Conservation (phyloP, 2,797 vertebrate genomes). For the Melopsittacus undulatus region DNA sequence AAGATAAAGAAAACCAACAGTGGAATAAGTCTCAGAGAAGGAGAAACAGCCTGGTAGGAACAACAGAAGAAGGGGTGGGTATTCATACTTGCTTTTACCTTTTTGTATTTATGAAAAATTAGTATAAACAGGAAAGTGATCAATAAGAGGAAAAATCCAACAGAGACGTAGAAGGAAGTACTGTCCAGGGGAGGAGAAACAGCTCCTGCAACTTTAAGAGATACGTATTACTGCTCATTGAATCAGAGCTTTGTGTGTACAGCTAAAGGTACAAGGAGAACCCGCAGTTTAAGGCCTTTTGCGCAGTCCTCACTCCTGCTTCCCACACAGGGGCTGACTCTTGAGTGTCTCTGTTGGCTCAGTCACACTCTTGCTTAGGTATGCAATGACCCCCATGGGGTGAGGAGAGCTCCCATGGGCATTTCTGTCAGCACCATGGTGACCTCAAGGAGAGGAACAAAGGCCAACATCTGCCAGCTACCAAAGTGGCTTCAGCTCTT, state of each 20-base stretch:
- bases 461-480: background rate
- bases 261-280: background rate
- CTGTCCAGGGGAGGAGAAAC: slow-evolving; percentile 58
- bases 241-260: background rate
- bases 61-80: background rate
- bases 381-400: background rate
- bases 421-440: background rate
- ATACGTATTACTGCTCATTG: background rate
- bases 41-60: background rate
- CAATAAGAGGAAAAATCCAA: slow-evolving; percentile 69
- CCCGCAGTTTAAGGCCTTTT: background rate
- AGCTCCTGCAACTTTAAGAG: slow-evolving; percentile 67
- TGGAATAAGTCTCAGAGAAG: background rate
- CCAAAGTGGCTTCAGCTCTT: background rate
- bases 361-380: background rate
- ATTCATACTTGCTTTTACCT: slow-evolving; percentile 71
- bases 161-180: slow-evolving; percentile 51
- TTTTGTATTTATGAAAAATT: slow-evolving; percentile 76
- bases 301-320: background rate
- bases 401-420: background rate
- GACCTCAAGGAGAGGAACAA: background rate
- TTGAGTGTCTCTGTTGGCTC: background rate
- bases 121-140: slow-evolving; percentile 37
- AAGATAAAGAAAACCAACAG: background rate
- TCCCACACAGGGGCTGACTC: background rate